phyloP scores from a whole-genome alignment of 2,888 invertebrate genomes.

The Polydrusus cervinus region DNA sequence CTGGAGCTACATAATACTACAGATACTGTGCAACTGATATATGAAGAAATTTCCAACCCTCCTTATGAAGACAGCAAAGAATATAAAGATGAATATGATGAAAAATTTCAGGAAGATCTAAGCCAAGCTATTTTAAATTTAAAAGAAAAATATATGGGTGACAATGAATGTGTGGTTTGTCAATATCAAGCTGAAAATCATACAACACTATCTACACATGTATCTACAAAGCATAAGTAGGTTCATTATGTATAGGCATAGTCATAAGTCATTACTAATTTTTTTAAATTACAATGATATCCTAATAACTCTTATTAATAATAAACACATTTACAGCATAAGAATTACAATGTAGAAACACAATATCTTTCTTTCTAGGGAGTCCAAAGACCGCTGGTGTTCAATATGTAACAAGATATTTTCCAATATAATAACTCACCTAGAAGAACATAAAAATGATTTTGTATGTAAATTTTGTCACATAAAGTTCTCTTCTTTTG shows the following conservation, averaged over 20 bases:
- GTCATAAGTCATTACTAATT: no score
- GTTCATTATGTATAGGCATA: neutral
- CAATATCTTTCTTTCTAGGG: neutral
- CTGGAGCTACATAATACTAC: neutral
- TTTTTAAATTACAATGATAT: no score
- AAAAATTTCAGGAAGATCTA: neutral
- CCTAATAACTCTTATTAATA: no score
- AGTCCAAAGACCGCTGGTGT: neutral
- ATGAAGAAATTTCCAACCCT: neutral
- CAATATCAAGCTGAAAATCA: neutral
- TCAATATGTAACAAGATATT: neutral
- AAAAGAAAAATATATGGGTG: neutral
- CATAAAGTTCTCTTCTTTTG: neutral
- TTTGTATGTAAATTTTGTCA: neutral
- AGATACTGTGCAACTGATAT: neutral
- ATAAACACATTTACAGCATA: no score
- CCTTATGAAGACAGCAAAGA: neutral
- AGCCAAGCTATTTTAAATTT: neutral
- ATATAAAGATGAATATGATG: neutral
- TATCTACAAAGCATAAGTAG: neutral
- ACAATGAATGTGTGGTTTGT: neutral
- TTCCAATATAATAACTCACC: neutral
- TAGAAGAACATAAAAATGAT: neutral
- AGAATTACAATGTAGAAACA: no score
- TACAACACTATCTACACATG: neutral